These are phyloP conservation scores for Cherax quadricarinatus DNA, from an alignment of 1,140 invertebrate species.

Conservation along the genomic window DNA sequence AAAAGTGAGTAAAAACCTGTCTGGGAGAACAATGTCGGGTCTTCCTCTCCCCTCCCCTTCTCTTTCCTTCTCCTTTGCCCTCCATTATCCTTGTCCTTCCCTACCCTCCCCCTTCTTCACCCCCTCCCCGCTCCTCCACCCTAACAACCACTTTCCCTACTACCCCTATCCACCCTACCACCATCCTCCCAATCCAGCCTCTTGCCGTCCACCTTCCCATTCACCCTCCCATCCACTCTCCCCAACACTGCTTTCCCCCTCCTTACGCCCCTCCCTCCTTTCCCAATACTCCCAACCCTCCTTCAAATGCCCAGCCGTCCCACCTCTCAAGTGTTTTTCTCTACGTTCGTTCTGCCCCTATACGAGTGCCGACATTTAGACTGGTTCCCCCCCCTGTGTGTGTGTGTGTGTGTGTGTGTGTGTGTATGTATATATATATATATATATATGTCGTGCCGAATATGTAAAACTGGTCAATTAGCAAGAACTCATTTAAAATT, in stretches of 20 bases:
- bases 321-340: too few relatives aligned
- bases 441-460: too few relatives aligned
- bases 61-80: background rate
- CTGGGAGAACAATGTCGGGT: constrained; percentile 21
- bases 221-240: background rate
- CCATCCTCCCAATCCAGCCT: background rate
- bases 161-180: background rate
- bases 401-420: too few relatives aligned
- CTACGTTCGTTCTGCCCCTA: too few relatives aligned
- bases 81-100: background rate
- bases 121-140: too few relatives aligned
- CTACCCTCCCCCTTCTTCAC: background rate
- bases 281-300: too few relatives aligned
- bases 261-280: background rate
- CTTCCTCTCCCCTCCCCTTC: background rate
- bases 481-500: too few relatives aligned
- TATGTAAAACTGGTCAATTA: too few relatives aligned
- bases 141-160: background rate
- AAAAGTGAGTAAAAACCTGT: constrained; percentile 5
- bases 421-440: too few relatives aligned
- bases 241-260: background rate
- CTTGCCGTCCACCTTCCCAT: background rate
- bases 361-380: too few relatives aligned
- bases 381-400: too few relatives aligned
- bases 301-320: too few relatives aligned